Evolutionary conservation across 64 coral and sea anemone species (phyloP), one percentile per base, ranked within the genome.

Genomic region (Acropora yongei): DNA sequence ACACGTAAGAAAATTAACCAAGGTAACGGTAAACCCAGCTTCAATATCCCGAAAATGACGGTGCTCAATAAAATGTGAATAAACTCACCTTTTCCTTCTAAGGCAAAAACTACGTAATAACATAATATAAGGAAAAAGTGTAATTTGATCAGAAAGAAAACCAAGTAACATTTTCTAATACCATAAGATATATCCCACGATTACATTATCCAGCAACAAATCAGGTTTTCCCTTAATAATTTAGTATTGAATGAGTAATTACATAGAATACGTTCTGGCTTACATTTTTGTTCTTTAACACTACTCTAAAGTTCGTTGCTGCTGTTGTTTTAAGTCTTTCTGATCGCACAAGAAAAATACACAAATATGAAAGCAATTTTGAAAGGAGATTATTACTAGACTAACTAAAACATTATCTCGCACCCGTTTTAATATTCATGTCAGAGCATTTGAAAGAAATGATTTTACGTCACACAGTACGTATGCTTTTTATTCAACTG

Each of bases 31-130:
- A 73, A 73, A 73, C 18, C 30, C 69, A 63, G 58, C 58, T 63
- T 8, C 9, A 63, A 63, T 13, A 63, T 63, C 58, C 8, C 58
- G 58, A 69, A 73, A 73, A 73, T 73, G 9, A 73, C 41, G 69
- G 69, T 73, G 69, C 41, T 73, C 69, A 1, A 42, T 73, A 20
- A 73, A 55, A 73, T 73, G 41, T 73, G 69, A 73, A 73, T 73
- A 73, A 73, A 73, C 69, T 73, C 69, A 73, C 41, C n/a, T 30
- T 30, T 63, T 55, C 51, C 51, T 55, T 55, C 51, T 55, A 55
- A 55, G 51, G 51, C 51, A 55, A 55, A 55, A 55, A 55, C 51
- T 55, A 55, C 51, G 9, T 69, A 73, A 73, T 73, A 73, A 73
- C 69, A 73, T 73, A 30, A 20, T 30, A 73, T 73, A 40, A 39